Conservation (phyloP, 2,113 vertebrate genomes). For the Tiliqua scincoides region DNA sequence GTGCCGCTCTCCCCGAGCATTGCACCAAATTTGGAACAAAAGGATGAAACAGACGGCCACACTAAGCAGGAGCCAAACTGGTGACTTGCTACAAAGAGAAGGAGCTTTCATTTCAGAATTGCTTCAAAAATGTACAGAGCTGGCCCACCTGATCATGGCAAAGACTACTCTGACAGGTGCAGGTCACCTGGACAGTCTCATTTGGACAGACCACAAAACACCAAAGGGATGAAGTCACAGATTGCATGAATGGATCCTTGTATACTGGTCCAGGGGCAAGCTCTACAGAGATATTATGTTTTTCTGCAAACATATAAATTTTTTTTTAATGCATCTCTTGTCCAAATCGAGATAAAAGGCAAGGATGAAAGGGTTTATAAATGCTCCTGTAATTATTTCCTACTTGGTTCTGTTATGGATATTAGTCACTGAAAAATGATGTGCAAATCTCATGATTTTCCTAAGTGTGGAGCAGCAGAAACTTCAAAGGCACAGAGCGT, state of each 20-base stretch:
- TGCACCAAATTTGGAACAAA: background rate
- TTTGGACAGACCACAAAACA: conserved; percentile 25
- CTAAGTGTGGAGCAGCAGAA: too few species aligned
- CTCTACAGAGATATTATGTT: conserved; percentile 3
- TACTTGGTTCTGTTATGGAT: background rate
- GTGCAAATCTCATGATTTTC: too few species aligned
- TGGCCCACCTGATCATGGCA: background rate
- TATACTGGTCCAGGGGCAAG: background rate
- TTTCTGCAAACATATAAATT: conserved; percentile 28
- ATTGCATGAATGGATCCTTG: conserved; percentile 3
- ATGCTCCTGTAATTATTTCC: background rate
- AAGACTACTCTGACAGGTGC: conserved; percentile 15
- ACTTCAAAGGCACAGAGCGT: too few species aligned
- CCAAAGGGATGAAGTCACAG: conserved; percentile 21
- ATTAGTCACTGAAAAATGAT: background rate
- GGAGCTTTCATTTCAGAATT: background rate
- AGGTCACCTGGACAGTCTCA: conserved; percentile 29
- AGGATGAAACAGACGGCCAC: background rate
- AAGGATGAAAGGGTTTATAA: background rate
- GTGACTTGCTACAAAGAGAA: background rate
- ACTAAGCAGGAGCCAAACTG: background rate
- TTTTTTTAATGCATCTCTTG: background rate
- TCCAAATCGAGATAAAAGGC: background rate
- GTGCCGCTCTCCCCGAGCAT: background rate
- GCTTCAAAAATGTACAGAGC: conserved; percentile 24